These are phyloP conservation scores for Microchirus variegatus DNA, from an alignment of 2,797 vertebrate species.

Conservation along the genomic window DNA sequence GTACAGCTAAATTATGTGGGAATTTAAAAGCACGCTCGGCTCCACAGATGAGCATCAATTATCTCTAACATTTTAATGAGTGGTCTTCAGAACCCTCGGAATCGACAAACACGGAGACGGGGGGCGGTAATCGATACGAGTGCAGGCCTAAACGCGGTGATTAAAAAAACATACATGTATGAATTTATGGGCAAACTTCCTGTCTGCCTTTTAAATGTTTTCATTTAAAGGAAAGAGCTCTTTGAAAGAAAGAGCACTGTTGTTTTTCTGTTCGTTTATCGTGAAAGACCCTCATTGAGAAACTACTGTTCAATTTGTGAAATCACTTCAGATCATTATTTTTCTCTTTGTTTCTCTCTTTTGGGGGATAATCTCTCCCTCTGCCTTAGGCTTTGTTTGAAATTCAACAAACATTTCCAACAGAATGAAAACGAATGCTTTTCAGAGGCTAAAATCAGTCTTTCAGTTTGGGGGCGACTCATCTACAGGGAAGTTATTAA, in stretches of 20 bases:
- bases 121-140: constrained; percentile 35
- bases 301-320: neutral
- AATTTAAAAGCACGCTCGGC: constrained; percentile 56
- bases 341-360: neutral
- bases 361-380: neutral
- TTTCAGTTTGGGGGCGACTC: neutral
- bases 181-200: no score
- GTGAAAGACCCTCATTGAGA: neutral
- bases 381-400: neutral
- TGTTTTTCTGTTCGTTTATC: no score
- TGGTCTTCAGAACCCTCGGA: constrained; percentile 26
- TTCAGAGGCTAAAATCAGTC: neutral
- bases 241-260: no score
- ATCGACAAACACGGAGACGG: constrained; percentile 36
- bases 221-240: no score
- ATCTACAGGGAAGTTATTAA: neutral
- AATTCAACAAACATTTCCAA: neutral
- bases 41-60: constrained; percentile 65
- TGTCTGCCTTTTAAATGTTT: no score
- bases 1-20: constrained; percentile 68
- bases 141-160: constrained; percentile 8
- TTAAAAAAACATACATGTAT: constrained; percentile 15
- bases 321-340: neutral
- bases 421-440: neutral
- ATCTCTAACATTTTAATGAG: constrained; percentile 65